Percentiles rank a stretch among this genome's conserved stretches.
Conservation (phyloP, 2,888 invertebrate genomes). For the Luffia ferchaultella region DNA sequence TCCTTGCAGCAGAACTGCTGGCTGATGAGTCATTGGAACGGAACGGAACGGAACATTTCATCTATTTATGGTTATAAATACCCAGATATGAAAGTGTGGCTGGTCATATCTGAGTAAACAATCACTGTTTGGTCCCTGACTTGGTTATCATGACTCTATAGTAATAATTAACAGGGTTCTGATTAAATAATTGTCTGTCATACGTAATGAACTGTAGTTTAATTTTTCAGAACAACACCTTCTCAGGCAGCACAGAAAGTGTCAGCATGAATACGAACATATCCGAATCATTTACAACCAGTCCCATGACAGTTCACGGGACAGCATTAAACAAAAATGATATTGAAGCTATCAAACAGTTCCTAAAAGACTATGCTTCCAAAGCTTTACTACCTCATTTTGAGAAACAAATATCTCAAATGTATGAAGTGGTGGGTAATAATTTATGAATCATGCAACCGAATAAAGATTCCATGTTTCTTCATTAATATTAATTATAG, state of each 20-base stretch:
- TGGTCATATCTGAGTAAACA: too few species aligned
- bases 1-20: too few species aligned
- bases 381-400: slow-evolving; percentile 90
- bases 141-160: too few species aligned
- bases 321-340: slow-evolving; percentile 81
- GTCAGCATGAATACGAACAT: slow-evolving; percentile 60
- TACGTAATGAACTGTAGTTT: too few species aligned
- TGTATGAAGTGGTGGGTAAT: slow-evolving; percentile 75
- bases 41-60: too few species aligned
- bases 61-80: too few species aligned
- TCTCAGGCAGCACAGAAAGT: slow-evolving; percentile 67
- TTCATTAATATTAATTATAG: neutral
- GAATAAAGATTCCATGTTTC: neutral
- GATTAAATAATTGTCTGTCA: too few species aligned
- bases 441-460: neutral
- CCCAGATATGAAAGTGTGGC: too few species aligned
- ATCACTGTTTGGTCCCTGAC: too few species aligned
- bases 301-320: slow-evolving; percentile 70
- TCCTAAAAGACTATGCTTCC: slow-evolving; percentile 87
- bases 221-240: slow-evolving; percentile 48
- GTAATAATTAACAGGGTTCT: too few species aligned
- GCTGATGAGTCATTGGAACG: too few species aligned
- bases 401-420: slow-evolving; percentile 83
- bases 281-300: slow-evolving; percentile 29
- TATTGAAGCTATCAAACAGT: slow-evolving; percentile 82